Evolutionary conservation across 2,797 vertebrate genomes (phyloP).

Genomic region (Ceryle rudis): DNA sequence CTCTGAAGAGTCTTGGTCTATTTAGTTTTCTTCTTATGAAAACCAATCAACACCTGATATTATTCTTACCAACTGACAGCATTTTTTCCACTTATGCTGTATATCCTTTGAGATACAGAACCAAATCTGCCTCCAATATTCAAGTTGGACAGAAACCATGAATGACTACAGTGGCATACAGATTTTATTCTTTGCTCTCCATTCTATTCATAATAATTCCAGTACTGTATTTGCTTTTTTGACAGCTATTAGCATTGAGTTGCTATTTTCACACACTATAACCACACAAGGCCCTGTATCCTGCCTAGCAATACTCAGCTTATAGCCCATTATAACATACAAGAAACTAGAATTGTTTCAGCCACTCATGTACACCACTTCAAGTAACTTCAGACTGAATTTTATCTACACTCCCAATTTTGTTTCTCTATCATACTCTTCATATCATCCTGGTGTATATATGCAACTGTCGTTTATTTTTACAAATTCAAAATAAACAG

Average conservation of each 20-base stretch:
- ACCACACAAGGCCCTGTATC: not conserved
- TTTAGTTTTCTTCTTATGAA: not conserved
- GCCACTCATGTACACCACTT: not conserved
- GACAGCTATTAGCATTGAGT: not conserved
- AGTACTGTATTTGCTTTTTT: not conserved
- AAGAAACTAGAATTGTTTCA: not conserved
- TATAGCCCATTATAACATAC: not conserved
- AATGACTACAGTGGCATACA: not conserved
- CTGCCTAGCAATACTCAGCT: not conserved
- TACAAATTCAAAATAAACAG: not conserved
- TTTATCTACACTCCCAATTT: not conserved
- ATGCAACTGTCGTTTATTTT: not conserved
- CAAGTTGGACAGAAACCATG: not conserved
- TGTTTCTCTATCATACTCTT: not conserved
- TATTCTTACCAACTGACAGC: not conserved
- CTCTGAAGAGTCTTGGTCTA: not conserved
- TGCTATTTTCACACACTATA: not conserved
- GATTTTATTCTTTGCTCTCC: not conserved
- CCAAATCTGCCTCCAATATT: not conserved
- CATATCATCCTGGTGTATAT: fast-evolving
- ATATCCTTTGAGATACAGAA: not conserved
- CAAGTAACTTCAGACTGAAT: not conserved
- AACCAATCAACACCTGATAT: not conserved
- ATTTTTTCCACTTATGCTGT: not conserved
- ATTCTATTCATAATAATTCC: not conserved